Conservation (phyloP, 2,113 vertebrate species). For the Petroica traversi region DNA sequence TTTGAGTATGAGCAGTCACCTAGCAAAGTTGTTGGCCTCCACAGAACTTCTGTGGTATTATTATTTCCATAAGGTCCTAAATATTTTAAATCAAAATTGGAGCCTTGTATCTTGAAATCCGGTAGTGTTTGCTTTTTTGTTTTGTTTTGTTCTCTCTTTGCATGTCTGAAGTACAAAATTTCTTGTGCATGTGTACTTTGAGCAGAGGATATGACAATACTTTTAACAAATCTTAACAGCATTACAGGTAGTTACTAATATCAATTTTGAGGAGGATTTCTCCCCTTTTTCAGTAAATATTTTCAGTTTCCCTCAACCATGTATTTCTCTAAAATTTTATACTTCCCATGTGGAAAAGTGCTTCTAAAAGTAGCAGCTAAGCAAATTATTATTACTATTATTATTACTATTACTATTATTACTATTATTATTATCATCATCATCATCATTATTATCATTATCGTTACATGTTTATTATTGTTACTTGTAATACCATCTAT, state of each 20-base stretch:
- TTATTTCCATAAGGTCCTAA: not conserved
- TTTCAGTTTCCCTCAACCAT: not conserved
- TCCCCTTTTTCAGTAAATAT: not conserved
- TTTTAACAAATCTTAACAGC: not conserved
- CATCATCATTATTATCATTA: not conserved
- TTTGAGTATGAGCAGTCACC: not conserved
- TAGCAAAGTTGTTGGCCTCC: not conserved
- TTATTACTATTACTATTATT: not conserved
- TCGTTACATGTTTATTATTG: not conserved
- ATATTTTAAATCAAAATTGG: not conserved
- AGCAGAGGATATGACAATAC: not conserved
- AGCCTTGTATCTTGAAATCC: not conserved
- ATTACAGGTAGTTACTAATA: not conserved
- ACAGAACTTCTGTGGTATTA: not conserved
- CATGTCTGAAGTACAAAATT: not conserved
- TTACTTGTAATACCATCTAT: not conserved
- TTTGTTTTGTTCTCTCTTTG: not conserved
- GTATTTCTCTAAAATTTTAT: not conserved
- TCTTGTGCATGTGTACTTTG: not conserved
- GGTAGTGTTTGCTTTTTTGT: not conserved
- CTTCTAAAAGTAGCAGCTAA: not conserved
- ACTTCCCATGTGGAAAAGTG: not conserved
- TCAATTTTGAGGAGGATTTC: accelerated
- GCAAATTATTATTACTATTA: not conserved
- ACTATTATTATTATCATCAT: not conserved